phyloP scores from a whole-genome alignment of 2,888 invertebrate genomes.

The Icerya purchasi region DNA sequence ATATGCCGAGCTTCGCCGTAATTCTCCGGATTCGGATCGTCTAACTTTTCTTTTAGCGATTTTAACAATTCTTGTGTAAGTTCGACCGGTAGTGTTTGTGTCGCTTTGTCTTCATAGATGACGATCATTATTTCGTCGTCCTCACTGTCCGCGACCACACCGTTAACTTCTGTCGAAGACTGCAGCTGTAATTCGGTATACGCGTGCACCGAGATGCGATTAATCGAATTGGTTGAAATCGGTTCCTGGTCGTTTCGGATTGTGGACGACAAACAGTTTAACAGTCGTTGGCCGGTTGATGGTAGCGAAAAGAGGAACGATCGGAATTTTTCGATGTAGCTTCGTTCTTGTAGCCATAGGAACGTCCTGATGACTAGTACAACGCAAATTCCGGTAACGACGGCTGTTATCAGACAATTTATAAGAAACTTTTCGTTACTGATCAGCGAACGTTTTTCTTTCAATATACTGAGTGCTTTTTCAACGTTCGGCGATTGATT shows the following conservation, averaged over 20 bases:
- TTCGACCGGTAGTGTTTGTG: slow-evolving; percentile 51
- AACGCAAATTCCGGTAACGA: slow-evolving; percentile 31
- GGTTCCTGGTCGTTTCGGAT: background rate
- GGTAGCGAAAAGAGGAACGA: background rate
- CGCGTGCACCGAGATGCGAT: background rate
- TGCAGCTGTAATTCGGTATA: slow-evolving; percentile 19
- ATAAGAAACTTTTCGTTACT: slow-evolving; percentile 18
- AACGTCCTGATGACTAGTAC: slow-evolving; percentile 23
- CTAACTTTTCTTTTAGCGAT: slow-evolving; percentile 41
- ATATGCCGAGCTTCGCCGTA: slow-evolving; percentile 52
- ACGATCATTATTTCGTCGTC: slow-evolving; percentile 23
- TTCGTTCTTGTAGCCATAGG: background rate
- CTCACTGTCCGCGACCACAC: slow-evolving; percentile 28
- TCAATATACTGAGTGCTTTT: slow-evolving; percentile 17
- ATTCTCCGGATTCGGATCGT: slow-evolving; percentile 38
- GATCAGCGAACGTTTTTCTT: slow-evolving; percentile 12
- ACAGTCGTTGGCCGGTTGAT: background rate
- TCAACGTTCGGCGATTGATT: slow-evolving; percentile 16
- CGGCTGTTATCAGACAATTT: slow-evolving; percentile 32
- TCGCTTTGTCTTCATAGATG: slow-evolving; percentile 30
- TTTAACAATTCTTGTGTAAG: slow-evolving; percentile 48
- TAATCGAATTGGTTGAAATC: background rate
- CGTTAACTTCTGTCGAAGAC: slow-evolving; percentile 37
- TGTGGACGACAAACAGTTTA: background rate
- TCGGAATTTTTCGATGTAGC: background rate